These are phyloP conservation scores for Liasis olivaceus DNA, from an alignment of 2,797 vertebrate genomes.

Conservation along the genomic window DNA sequence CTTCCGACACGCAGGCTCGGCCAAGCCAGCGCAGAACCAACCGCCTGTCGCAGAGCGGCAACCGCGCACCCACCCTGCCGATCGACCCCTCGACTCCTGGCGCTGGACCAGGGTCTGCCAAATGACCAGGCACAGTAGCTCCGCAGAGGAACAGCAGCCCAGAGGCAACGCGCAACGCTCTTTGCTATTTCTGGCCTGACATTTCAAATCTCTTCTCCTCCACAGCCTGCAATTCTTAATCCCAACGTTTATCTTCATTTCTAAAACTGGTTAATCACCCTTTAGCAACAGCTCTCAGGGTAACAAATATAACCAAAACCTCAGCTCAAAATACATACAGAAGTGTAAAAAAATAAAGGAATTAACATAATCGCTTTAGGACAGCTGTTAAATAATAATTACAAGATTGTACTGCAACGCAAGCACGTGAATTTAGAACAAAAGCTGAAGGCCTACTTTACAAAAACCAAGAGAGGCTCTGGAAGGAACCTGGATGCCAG, in stretches of 20 bases:
- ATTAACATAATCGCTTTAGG: no score
- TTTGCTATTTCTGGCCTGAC: not conserved
- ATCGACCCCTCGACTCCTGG: not conserved
- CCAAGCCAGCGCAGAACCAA: not conserved
- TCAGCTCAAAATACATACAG: not conserved
- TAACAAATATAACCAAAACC: not conserved
- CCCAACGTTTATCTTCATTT: not conserved
- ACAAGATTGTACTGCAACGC: fast-evolving
- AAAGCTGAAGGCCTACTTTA: not conserved
- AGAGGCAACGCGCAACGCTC: not conserved
- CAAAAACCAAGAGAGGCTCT: not conserved
- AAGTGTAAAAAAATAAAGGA: not conserved
- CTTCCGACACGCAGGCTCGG: not conserved
- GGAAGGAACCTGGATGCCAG: not conserved
- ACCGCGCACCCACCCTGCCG: fast-evolving
- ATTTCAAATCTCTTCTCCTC: not conserved
- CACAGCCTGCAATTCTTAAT: not conserved
- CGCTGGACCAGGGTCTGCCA: not conserved
- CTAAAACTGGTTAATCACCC: not conserved
- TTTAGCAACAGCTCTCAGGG: not conserved
- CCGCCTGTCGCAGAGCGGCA: no score
- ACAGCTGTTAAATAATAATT: not conserved
- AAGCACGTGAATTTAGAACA: not conserved
- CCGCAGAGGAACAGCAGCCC: not conserved
- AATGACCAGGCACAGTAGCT: not conserved